Base-by-base conservation (phyloP, 2,113 vertebrate species). In the Cephalophus harveyi region DNA sequence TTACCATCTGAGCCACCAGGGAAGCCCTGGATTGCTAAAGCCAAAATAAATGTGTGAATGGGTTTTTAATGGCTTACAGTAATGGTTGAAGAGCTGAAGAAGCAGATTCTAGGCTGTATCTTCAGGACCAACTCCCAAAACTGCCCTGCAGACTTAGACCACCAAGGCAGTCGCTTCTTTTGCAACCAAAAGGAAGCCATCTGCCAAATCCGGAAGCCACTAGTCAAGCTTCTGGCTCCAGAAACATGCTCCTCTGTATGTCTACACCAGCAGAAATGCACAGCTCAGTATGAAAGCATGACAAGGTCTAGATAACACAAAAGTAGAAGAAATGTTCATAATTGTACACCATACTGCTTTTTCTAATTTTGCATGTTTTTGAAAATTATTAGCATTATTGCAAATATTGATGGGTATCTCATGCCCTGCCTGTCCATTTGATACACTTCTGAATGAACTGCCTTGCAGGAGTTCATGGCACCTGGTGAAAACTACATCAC, bases 61-160 rank as follows among this genome's bases (percentile, higher is more conserved):
- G 40, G 59, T 90, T 92, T 92, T 97, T 94, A 96, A 95, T 82
- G 92, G 79, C 64, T 97, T 94, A 46, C 90, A 90, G 95, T 96
- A 95, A 95, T 95, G 89, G 89, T 52, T 92, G 74, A 85, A 88
- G 97, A 97, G 96, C 96, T 97, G 88, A 92, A 97, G 95, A 98
- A 97, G 95, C 97, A 97, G 89, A 97, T 64, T 46, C 59, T 40
- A 83, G 87, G 90, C 79, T 95, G 43, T 88, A 67, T 97, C 95
- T 95, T 92, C 74, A 78, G 93, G 64, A 96, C 59, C 52, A 62
- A 1, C 62, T 85, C 94, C 90, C 52, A 46, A 81, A 60, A 90
- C 90, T 88, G 43, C 5, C 12, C 95, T 76, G 87, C 74, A 97
- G 87, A 67, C 87, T 15, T 27, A 33, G 97, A 94, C 96, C 96